Evolutionary conservation across 2,888 invertebrate genomes (phyloP), one percentile per base, ranked within the genome.

Genomic region (Muschampia plurimacula): DNA sequence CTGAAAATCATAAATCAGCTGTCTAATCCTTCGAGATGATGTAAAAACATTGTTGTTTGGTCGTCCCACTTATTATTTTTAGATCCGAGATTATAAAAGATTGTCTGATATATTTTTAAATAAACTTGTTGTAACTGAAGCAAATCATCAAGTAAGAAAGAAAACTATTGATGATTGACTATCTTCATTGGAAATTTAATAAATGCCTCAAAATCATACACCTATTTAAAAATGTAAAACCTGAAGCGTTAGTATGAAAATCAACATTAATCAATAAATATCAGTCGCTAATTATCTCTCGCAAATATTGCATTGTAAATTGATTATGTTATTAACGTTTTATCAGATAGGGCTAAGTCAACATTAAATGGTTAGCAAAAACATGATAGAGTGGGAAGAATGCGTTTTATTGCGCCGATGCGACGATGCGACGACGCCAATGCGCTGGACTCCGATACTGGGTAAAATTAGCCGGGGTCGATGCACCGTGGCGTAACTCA

Each of bases 401-500:
- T 92, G 91, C 89, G 88, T 89, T 88, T 90, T 87, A 88, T 87
- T 85, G 82, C 82, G 83, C 76, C 76, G 84, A 88, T 89, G 88
- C 87, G 87, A 80, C 81, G 72, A 63, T 63, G 88, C 87, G 87
- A 80, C 81, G 72, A 67, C 39, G 83, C 77, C 77, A 84, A 88
- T 89, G 89, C 87, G 87, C 81, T 81, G 85, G 87, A 85, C 86
- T 88, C 78, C 82, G 85, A 83, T 86, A 83, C 83, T 72, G 82
- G 82, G 72, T 90, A 90, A 88, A 87, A 89, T 86, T 92, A 89
- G 88, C 81, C 78, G 86, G 82, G 93, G 88, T 92, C 92, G 84
- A 86, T 91, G 93, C 89, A 89, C 93, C 81, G 89, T 84, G 89
- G 90, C 84, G 74, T 80, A 73, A 78, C 75, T 41, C 60, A 72